Percentiles rank a stretch among this genome's conserved stretches.
Conservation (phyloP, 1,140 invertebrate genomes). For the Drosophila triauraria region DNA sequence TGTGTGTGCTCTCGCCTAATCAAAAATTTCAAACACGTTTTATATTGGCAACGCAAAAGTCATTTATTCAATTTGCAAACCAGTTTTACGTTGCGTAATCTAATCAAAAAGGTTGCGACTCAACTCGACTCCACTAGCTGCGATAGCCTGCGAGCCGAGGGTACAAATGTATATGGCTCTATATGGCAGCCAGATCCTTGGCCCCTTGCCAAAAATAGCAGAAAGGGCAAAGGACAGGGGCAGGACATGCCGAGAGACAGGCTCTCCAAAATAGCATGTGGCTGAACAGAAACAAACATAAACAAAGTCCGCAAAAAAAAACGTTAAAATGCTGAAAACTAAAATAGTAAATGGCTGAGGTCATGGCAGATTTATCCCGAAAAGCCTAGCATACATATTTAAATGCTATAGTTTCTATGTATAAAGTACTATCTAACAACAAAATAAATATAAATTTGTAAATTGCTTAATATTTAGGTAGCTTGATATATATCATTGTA, state of each 20-base stretch:
- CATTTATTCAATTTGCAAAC: conserved; percentile 84
- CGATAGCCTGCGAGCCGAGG: conserved; percentile 5
- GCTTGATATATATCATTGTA: no score
- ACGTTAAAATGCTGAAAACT: conserved; percentile 46
- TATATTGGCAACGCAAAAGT: conserved; percentile 84
- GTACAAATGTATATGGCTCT: conserved; percentile 56
- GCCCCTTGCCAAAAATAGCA: conserved; percentile 55
- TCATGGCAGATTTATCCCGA: conserved; percentile 21
- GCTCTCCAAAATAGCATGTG: conserved; percentile 20
- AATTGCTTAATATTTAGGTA: no score
- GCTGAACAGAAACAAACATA: conserved; percentile 48
- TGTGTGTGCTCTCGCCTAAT: conserved; percentile 65
- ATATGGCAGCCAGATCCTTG: conserved; percentile 44
- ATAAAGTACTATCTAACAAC: no score
- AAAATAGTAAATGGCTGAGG: conserved; percentile 57
- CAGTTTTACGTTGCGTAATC: conserved; percentile 83
- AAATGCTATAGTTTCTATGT: neutral
- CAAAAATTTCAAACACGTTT: conserved; percentile 83
- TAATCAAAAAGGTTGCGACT: conserved; percentile 77
- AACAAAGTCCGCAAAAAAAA: conserved; percentile 42
- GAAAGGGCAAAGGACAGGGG: neutral
- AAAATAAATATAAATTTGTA: no score
- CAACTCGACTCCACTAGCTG: conserved; percentile 33
- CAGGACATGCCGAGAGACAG: neutral
- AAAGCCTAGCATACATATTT: neutral